A percentile compares a stretch with the other conserved stretches of the same genome.
Conservation (phyloP, 2,888 invertebrate species). For the Hofmannophila pseudospretella region DNA sequence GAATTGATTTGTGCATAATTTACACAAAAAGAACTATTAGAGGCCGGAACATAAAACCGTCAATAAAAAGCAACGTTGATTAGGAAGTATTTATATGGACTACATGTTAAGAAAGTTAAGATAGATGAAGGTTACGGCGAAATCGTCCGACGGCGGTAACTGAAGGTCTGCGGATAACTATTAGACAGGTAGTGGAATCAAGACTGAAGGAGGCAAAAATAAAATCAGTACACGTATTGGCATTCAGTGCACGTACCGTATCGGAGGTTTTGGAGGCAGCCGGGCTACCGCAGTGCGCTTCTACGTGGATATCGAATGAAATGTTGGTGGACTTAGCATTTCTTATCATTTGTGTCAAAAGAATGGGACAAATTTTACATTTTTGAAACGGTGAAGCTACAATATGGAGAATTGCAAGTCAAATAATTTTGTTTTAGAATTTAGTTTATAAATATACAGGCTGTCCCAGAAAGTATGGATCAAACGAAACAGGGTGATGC, state of each 20-base stretch:
- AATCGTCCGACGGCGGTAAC: slow-evolving; percentile 4
- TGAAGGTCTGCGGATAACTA: slow-evolving; percentile 40
- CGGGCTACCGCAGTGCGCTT: slow-evolving; percentile 62
- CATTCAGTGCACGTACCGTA: slow-evolving; percentile 68
- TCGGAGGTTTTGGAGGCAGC: slow-evolving; percentile 53
- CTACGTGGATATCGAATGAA: slow-evolving; percentile 7
- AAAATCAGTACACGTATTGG: slow-evolving; percentile 71
- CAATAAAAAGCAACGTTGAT: slow-evolving; percentile 38
- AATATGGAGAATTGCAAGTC: too few relatives aligned
- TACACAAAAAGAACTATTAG: slow-evolving; percentile 50
- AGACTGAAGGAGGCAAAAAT: slow-evolving; percentile 64
- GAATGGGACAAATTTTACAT: not conserved
- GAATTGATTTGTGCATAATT: slow-evolving; percentile 75
- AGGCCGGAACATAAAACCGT: slow-evolving; percentile 42
- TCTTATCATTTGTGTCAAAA: not conserved
- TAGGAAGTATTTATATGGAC: slow-evolving; percentile 13
- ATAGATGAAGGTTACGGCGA: not conserved
- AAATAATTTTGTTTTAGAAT: too few relatives aligned
- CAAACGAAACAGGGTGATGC: too few relatives aligned
- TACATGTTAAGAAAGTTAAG: slow-evolving; percentile 3
- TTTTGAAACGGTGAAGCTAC: not conserved
- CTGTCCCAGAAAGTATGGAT: too few relatives aligned
- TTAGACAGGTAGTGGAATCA: slow-evolving; percentile 69
- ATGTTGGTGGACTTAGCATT: slow-evolving; percentile 1
- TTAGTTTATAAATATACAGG: too few relatives aligned